phyloP scores from a whole-genome alignment of 64 coral and sea anemone genomes.

The Montipora foliosa region DNA sequence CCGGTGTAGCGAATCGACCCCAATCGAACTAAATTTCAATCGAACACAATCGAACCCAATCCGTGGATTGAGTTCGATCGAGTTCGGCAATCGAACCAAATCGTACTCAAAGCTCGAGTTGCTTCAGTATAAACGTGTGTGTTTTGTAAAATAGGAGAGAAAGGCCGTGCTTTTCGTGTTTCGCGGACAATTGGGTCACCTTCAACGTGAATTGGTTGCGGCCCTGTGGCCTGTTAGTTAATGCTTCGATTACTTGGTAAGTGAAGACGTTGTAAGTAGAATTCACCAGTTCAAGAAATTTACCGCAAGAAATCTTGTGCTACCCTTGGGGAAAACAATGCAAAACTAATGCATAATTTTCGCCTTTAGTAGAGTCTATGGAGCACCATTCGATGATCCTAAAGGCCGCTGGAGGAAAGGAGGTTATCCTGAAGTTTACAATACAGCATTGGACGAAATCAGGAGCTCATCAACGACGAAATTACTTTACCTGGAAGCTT shows the following conservation, averaged over 20 bases:
- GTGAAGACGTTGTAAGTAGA: neutral
- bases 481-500: too few species aligned
- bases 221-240: neutral
- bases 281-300: too few species aligned
- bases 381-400: conserved; percentile 7
- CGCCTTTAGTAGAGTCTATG: neutral
- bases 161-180: conserved; percentile 28
- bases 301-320: too few species aligned
- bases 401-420: neutral
- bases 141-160: neutral
- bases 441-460: too few species aligned
- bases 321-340: too few species aligned
- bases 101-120: neutral
- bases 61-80: neutral
- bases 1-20: neutral
- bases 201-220: conserved; percentile 37
- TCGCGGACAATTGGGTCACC: conserved; percentile 26
- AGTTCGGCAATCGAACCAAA: neutral
- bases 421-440: too few species aligned
- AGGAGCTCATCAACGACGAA: too few species aligned
- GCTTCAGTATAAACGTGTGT: too few species aligned
- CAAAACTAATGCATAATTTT: neutral
- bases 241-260: neutral
- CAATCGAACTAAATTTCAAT: neutral
- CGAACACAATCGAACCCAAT: neutral